These are phyloP conservation scores for Sinocyclocheilus rhinocerous DNA, from an alignment of 2,113 vertebrate genomes.

Conservation along the genomic window DNA sequence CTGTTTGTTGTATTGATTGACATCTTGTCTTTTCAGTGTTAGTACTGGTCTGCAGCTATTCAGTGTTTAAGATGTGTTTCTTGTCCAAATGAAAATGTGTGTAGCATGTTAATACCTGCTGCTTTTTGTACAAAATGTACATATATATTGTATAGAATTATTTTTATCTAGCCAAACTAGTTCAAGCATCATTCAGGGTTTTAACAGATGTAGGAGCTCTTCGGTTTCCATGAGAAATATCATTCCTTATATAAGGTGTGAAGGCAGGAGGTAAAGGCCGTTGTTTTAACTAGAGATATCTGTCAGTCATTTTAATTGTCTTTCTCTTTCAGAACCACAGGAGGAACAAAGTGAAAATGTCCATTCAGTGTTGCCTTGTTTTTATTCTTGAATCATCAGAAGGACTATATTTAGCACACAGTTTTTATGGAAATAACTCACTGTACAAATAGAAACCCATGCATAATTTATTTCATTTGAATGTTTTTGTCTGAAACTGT, in stretches of 20 bases:
- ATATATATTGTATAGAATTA: conserved; percentile 25
- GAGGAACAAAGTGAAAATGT: background rate
- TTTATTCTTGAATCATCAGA: conserved; percentile 5
- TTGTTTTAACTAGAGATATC: background rate
- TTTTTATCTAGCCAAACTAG: conserved; percentile 10
- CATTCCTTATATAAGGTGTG: background rate
- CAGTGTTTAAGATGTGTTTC: conserved; percentile 2
- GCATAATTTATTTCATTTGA: background rate
- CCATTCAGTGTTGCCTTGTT: background rate
- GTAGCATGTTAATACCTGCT: background rate
- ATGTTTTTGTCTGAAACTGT: background rate
- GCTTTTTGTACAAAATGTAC: conserved; percentile 1
- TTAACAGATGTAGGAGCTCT: background rate
- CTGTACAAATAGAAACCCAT: background rate
- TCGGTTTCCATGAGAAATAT: conserved; percentile 15
- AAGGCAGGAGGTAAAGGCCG: background rate
- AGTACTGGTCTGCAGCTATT: background rate
- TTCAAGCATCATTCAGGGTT: background rate
- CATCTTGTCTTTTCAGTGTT: conserved; percentile 14
- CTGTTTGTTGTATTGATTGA: conserved; percentile 14
- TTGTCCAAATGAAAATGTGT: conserved; percentile 1
- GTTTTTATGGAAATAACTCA: background rate
- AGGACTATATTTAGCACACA: background rate
- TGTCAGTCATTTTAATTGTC: conserved; percentile 10
- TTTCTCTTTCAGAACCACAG: background rate